Percentiles rank a stretch among this genome's conserved stretches.
Conservation (phyloP, 2,888 invertebrate species). For the Sicus ferrugineus region DNA sequence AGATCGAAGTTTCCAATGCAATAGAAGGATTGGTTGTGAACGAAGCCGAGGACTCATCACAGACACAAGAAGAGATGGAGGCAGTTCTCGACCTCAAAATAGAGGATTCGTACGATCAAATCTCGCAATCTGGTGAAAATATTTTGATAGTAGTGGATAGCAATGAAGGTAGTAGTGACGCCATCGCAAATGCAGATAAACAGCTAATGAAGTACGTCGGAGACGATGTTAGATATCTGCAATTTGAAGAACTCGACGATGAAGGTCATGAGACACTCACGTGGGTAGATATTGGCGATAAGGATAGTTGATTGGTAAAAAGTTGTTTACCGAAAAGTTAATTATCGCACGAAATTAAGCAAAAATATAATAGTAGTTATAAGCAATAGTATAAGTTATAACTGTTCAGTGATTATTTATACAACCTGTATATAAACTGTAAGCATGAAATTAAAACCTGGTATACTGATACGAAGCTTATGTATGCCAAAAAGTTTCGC, state of each 20-base stretch:
- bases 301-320: conserved; percentile 31
- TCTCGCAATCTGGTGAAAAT: conserved; percentile 22
- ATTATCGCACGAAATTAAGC: no score
- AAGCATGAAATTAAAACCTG: no score
- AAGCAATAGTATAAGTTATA: no score
- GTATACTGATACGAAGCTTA: no score
- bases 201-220: conserved; percentile 46
- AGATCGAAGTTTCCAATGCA: conserved; percentile 62
- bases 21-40: neutral
- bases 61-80: conserved; percentile 35
- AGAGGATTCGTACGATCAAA: conserved; percentile 23
- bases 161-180: conserved; percentile 17
- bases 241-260: conserved; percentile 48
- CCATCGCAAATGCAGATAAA: conserved; percentile 35
- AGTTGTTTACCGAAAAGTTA: no score
- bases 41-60: conserved; percentile 11
- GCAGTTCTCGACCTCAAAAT: conserved; percentile 19
- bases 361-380: no score
- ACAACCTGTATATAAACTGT: no score
- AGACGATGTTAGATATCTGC: conserved; percentile 47
- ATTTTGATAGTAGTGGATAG: conserved; percentile 5
- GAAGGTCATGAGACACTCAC: conserved; percentile 47
- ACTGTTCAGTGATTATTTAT: no score
- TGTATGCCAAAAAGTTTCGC: no score
- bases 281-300: conserved; percentile 47